These are phyloP conservation scores for Bovichtus variegatus DNA, from an alignment of 2,797 vertebrate species.

Conservation along the genomic window DNA sequence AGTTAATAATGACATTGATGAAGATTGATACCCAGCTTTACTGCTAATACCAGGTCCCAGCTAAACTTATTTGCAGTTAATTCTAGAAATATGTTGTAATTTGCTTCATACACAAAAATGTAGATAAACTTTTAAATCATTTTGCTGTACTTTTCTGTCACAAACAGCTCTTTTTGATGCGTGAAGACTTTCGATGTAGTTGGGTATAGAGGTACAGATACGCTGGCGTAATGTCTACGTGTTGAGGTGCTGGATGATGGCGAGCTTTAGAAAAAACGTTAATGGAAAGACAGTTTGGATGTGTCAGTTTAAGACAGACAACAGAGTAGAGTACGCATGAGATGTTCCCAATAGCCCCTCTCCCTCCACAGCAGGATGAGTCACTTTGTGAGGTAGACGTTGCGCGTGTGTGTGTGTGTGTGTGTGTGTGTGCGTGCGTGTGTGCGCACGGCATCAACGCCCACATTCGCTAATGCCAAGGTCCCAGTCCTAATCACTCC, in stretches of 20 bases:
- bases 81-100: neutral
- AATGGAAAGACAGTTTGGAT: neutral
- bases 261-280: neutral
- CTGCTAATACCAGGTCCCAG: neutral
- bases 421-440: neutral
- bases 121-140: neutral
- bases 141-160: neutral
- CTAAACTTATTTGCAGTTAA: neutral
- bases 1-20: neutral
- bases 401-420: neutral
- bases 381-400: constrained; percentile 39
- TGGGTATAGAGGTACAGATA: too few relatives aligned
- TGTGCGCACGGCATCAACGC: constrained; percentile 11
- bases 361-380: constrained; percentile 41
- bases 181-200: neutral
- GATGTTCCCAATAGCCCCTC: neutral
- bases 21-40: neutral
- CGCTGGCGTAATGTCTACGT: neutral
- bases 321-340: neutral
- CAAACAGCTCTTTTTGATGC: neutral
- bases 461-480: constrained; percentile 29
- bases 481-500: constrained; percentile 42
- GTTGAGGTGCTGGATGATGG: neutral
- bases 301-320: neutral
- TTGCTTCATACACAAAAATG: neutral